Evolutionary conservation across 2,888 invertebrate genomes (phyloP), one percentile per base, ranked within the genome.

Genomic region (Diarsia dahlii): DNA sequence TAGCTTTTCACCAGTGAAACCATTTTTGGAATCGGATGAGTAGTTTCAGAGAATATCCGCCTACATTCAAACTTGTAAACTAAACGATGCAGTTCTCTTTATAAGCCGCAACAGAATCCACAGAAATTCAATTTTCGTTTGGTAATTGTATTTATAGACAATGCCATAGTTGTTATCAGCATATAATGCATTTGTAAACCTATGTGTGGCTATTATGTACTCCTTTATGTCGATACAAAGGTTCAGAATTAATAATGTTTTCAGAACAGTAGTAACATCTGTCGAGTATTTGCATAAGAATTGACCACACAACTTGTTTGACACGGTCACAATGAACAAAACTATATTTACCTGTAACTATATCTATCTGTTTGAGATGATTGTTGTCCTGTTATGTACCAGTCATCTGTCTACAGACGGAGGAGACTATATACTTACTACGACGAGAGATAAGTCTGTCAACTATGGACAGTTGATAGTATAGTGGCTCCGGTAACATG

Each of bases 221-320:
- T 58, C 34, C 46, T 67, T 52, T 67, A 50, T 64, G 5, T 28
- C 20, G 9, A 73, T 18, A 73, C 74, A 65, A 78, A 52, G 23
- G 34, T 52, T 13, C 45, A 12, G 46, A 46, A 73, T 70, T 28
- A 48, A 23, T 72, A 46, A 52, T 58, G 62, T 63, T 54, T 48
- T 71, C 23, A 46, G 12, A 64, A 63, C 50, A 50, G 34, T 34
- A 15, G 34, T 3, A 56, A 23, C 62, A 74, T 20, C 63, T 74
- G 63, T 20, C 9, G 54, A 8, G 34, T 58, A 80, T 80, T 82
- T 78, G 23, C 82, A 82, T 80, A 62, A 60, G 18, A 65, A 78
- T 80, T 23, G 50, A 73, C 34, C 65, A 58, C 15, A 73, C 34
- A 46, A 20, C 12, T 46, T 63, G 74, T 73, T 63, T 34, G 18